Evolutionary conservation across 2,113 vertebrate species (phyloP).

Genomic region (Aspidoscelis tigris): DNA sequence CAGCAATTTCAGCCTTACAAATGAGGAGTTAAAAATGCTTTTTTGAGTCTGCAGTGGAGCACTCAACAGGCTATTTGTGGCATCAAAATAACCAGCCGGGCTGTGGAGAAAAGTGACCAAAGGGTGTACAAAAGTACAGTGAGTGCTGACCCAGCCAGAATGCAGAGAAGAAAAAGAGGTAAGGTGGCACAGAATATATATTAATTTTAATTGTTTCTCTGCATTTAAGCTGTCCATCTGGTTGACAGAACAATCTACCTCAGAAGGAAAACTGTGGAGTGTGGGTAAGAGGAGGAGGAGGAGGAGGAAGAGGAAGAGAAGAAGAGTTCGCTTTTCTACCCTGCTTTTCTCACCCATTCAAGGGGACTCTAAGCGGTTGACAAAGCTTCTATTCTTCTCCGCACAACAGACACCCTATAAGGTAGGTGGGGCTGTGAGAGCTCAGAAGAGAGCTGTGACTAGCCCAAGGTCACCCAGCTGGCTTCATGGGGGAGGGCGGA

Average conservation of each 20-base stretch:
- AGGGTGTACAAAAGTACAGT: neutral
- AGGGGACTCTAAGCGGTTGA: no score
- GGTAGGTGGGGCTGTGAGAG: no score
- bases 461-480: no score
- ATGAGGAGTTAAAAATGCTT: neutral
- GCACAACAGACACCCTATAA: no score
- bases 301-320: neutral
- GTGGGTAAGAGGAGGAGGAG: neutral
- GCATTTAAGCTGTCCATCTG: neutral
- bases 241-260: neutral
- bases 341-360: no score
- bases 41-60: neutral
- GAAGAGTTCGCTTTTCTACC: no score
- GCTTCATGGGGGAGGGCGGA: no score
- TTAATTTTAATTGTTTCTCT: neutral
- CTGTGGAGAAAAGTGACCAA: neutral
- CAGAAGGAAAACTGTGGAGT: neutral
- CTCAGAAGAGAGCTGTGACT: no score
- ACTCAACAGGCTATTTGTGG: neutral
- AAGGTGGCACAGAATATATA: neutral
- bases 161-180: neutral
- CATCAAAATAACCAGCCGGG: neutral
- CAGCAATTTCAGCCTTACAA: slow-evolving; percentile 8
- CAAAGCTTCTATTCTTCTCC: no score
- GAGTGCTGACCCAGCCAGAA: neutral